phyloP scores from a whole-genome alignment of 1,140 invertebrate species.

The Brachionus manjavacas region DNA sequence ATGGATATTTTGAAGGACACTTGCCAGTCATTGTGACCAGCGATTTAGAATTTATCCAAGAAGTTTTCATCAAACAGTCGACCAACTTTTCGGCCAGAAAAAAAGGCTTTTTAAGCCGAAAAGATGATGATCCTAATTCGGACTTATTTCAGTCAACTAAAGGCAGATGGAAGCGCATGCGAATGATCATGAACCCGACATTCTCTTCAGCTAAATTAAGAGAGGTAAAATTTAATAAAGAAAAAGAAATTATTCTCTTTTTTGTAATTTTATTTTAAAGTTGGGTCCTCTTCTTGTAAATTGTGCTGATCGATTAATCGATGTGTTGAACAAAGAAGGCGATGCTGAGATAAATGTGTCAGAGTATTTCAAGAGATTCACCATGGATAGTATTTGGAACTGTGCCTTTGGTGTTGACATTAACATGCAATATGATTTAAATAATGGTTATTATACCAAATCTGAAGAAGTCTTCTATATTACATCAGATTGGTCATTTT shows the following conservation, averaged over 20 bases:
- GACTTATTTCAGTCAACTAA: background rate
- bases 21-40: constrained; percentile 1
- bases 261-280: constrained; percentile 43
- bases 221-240: background rate
- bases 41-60: background rate
- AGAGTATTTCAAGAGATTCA: constrained; percentile 44
- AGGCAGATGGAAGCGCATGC: background rate
- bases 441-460: too few relatives aligned
- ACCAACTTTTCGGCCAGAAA: constrained; percentile 41
- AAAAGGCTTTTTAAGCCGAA: background rate
- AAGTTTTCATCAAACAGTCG: constrained; percentile 4
- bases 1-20: constrained; percentile 38
- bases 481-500: too few relatives aligned
- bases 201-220: constrained; percentile 32
- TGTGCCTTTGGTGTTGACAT: constrained; percentile 27
- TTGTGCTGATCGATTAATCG: background rate
- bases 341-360: background rate
- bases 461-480: too few relatives aligned
- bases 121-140: background rate
- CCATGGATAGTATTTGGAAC: constrained; percentile 37
- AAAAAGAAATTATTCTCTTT: background rate
- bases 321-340: background rate
- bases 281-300: constrained; percentile 27
- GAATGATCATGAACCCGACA: constrained; percentile 34
- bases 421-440: constrained; percentile 46